Conservation (phyloP, 2,888 invertebrate genomes). For the Auanema freiburgensis region DNA sequence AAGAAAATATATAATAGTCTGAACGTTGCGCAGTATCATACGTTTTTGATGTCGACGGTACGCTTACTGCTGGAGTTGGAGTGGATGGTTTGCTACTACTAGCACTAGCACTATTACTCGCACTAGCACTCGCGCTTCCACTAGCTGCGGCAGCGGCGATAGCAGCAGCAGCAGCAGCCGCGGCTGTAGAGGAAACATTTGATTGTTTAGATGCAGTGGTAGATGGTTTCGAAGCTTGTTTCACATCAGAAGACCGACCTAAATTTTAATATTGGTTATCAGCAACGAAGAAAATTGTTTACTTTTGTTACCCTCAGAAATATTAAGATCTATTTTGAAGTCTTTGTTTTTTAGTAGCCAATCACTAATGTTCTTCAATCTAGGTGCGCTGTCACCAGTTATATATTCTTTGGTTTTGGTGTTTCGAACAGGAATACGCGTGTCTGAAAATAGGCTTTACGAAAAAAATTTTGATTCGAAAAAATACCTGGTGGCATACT, state of each 20-base stretch:
- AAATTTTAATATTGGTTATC: no score
- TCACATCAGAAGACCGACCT: no score
- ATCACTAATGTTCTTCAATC: slow-evolving; percentile 20
- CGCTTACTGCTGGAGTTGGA: no score
- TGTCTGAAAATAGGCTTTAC: no score
- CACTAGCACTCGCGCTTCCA: neutral
- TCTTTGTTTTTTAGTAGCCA: slow-evolving; percentile 17
- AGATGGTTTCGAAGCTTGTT: no score
- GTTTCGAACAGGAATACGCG: slow-evolving; percentile 19
- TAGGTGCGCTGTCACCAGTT: slow-evolving; percentile 14
- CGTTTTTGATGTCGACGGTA: no score
- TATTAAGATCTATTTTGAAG: slow-evolving; percentile 18
- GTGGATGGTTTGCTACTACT: no score
- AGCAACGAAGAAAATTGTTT: no score
- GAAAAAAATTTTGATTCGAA: no score
- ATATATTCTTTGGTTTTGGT: slow-evolving; percentile 20
- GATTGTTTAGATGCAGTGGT: neutral
- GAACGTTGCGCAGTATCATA: no score
- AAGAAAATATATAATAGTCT: no score
- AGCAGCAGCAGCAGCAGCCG: slow-evolving; percentile 13
- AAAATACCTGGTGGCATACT: slow-evolving; percentile 25
- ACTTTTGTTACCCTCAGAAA: neutral
- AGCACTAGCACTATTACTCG: neutral
- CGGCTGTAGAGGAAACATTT: slow-evolving; percentile 8
- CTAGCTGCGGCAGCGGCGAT: slow-evolving; percentile 11